phyloP scores from a whole-genome alignment of 1,140 invertebrate species.

The Sminthurides bifidus region DNA sequence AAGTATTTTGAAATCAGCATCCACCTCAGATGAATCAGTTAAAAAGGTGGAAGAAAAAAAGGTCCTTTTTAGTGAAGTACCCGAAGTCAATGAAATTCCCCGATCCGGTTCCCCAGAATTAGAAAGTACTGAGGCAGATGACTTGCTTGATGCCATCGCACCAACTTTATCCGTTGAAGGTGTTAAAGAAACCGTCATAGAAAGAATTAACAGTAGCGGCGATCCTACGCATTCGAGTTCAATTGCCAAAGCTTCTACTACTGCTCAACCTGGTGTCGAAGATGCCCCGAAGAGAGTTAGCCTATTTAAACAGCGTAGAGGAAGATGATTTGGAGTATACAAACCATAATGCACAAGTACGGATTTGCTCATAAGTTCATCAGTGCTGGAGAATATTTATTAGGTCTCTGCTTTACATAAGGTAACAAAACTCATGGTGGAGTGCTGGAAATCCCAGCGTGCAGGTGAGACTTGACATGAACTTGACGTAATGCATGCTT shows the following conservation, averaged over 20 bases:
- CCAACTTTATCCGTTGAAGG: not conserved
- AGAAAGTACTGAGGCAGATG: not conserved
- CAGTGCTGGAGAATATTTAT: not conserved
- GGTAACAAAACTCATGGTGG: no score
- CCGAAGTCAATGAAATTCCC: not conserved
- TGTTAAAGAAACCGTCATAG: not conserved
- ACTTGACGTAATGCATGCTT: no score
- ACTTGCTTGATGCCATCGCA: not conserved
- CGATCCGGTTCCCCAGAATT: no score
- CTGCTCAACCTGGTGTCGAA: not conserved
- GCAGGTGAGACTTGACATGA: no score
- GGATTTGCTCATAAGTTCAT: not conserved
- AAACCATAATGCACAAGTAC: not conserved
- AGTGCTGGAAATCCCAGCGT: no score
- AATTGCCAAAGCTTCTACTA: not conserved
- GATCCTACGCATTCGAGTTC: not conserved
- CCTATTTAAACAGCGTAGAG: slow-evolving; percentile 12
- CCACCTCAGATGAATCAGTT: not conserved
- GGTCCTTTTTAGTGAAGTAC: not conserved
- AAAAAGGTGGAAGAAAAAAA: not conserved
- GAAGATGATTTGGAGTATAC: slow-evolving; percentile 1
- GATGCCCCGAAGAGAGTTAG: slow-evolving; percentile 5
- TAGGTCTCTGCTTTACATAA: no score
- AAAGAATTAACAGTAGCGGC: not conserved
- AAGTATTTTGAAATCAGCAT: not conserved